Evolutionary conservation across 1,140 invertebrate species (phyloP), one percentile per base, ranked within the genome.

Genomic region (Brachionus manjavacas): DNA sequence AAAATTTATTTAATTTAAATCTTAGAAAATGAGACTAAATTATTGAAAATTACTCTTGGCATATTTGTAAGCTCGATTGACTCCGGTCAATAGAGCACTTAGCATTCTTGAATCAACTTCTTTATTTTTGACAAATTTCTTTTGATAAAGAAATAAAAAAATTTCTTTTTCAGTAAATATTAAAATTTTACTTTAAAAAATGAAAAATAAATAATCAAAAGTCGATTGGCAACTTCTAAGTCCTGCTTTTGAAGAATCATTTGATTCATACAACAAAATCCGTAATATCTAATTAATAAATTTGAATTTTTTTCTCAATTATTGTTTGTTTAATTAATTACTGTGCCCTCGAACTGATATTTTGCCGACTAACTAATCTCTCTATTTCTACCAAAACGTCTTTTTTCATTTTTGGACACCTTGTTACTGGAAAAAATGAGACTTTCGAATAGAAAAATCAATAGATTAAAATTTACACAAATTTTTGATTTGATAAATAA

Each of bases 21-120:
- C 31, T 43, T 55, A 4, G 55, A 55, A 76, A 70, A 70, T 46
- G 31, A 35, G 31, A 35, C 31, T 35, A 7, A 35, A 46, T 23
- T 20, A 28, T 60, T 12, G n/a, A 28, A 85, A 76, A 66, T 85
- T 86, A 90, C 89, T 87, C 92, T 92, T 83, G 91, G 91, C 92
- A 90, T 92, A 95, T 1, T 94, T 94, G 90, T 93, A 96, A 3
- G 95, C 94, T 85, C 94, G 91, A 87, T 95, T 95, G 6, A 96
- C 94, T 1, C 95, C 96, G 66, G 92, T 93, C 66, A 98, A 89
- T 16, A 99, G 92, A 1, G 93, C 95, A 84, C 93, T 93, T 94
- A 99, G 95, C 89, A 98, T 93, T 87, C 94, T 93, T 55, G 93
- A 94, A 87, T 97, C 94, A 0, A 97, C 93, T 85, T 97, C 95